These are phyloP conservation scores for Adelognathus sp. DNA, from an alignment of 2,888 invertebrate species.

Conservation along the genomic window DNA sequence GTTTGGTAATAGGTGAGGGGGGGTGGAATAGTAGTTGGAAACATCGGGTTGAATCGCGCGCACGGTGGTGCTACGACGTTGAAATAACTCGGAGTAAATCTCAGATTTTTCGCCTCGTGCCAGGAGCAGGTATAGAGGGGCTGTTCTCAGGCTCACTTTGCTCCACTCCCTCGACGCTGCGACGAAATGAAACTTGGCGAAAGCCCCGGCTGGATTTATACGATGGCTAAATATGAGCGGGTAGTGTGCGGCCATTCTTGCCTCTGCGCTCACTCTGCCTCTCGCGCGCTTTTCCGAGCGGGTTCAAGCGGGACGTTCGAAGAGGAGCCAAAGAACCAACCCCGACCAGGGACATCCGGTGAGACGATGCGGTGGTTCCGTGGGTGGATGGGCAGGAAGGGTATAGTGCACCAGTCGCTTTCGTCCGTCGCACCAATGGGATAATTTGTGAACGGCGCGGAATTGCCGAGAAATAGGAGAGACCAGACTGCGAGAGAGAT, in stretches of 20 bases:
- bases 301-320: background rate
- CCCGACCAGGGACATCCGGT: background rate
- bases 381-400: constrained; percentile 19
- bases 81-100: constrained; percentile 24
- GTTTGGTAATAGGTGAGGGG: background rate
- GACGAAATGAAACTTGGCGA: constrained; percentile 64
- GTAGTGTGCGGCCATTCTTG: constrained; percentile 55
- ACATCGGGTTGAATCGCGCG: background rate
- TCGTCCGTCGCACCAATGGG: constrained; percentile 57
- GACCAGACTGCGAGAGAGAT: no score
- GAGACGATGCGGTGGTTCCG: constrained; percentile 19
- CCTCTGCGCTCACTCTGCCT: constrained; percentile 38
- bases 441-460: constrained; percentile 67
- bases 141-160: background rate
- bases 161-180: background rate
- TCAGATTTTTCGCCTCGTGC: background rate
- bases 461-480: constrained; percentile 68
- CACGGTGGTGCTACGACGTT: background rate
- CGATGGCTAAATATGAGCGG: constrained; percentile 70
- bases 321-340: constrained; percentile 15
- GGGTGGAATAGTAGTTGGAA: background rate
- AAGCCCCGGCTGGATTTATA: constrained; percentile 64
- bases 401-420: constrained; percentile 33
- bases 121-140: background rate
- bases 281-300: background rate